phyloP scores from a whole-genome alignment of 2,888 invertebrate genomes.

The Meandrusa payeni region DNA sequence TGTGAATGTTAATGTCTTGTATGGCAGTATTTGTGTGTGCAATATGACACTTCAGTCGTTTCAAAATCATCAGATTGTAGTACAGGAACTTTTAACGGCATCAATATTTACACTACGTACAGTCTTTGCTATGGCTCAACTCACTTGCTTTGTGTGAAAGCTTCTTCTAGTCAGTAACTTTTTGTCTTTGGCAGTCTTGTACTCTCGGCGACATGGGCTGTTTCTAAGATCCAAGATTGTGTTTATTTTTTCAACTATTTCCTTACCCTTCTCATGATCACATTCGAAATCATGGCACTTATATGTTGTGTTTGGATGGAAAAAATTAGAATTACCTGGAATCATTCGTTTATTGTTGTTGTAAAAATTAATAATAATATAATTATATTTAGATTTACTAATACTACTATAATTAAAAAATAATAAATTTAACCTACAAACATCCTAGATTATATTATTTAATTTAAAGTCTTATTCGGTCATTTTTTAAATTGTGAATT shows the following conservation, averaged over 20 bases:
- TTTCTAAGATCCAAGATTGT: conserved; percentile 91
- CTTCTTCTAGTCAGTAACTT: conserved; percentile 83
- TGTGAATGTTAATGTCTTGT: background rate
- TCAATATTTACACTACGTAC: conserved; percentile 20
- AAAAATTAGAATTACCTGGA: conserved; percentile 54
- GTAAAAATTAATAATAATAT: background rate
- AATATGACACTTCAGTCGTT: conserved; percentile 17
- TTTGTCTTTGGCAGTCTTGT: conserved; percentile 87
- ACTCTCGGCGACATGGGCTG: conserved; percentile 90
- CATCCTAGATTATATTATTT: too few species aligned
- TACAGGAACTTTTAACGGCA: conserved; percentile 33
- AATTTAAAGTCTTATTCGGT: too few species aligned
- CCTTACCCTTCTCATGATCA: conserved; percentile 86
- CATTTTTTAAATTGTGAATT: too few species aligned
- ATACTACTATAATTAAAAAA: too few species aligned
- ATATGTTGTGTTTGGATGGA: conserved; percentile 80
- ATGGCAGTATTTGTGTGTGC: conserved; percentile 18
- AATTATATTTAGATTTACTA: background rate
- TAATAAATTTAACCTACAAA: too few species aligned
- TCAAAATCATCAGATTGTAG: conserved; percentile 17
- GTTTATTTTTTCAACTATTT: conserved; percentile 93
- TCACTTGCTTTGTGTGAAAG: conserved; percentile 72
- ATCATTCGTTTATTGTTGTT: conserved; percentile 16
- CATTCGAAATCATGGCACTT: conserved; percentile 95
- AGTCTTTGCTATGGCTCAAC: conserved; percentile 42